Evolutionary conservation across 2,113 vertebrate genomes (phyloP).

Genomic region (Dendropsophus ebraccatus): DNA sequence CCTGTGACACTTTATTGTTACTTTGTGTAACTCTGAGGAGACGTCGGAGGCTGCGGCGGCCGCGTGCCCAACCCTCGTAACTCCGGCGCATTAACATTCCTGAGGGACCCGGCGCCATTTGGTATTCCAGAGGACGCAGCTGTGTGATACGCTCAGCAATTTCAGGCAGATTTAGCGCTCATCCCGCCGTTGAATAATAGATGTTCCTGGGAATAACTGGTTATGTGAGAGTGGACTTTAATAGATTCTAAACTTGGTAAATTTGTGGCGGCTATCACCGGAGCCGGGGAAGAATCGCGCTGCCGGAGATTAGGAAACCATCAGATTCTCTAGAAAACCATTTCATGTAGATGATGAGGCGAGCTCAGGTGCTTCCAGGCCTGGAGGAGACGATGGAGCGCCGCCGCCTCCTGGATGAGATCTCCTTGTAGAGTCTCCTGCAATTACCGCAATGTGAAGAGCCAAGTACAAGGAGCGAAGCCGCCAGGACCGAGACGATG

Average conservation of each 20-base stretch:
- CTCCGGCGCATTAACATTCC: conserved; percentile 19
- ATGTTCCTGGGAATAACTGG: conserved; percentile 39
- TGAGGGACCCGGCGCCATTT: neutral
- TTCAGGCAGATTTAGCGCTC: conserved; percentile 50
- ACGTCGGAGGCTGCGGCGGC: neutral
- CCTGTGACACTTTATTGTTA: neutral
- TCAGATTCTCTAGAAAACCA: conserved; percentile 30
- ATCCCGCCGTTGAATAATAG: conserved; percentile 47
- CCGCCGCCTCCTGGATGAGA: neutral
- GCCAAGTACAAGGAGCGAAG: neutral
- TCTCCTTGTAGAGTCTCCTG: neutral
- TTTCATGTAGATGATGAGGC: conserved; percentile 29
- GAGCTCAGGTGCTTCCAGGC: conserved; percentile 31
- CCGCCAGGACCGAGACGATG: neutral
- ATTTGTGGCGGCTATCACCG: conserved; percentile 40
- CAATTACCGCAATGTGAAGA: conserved; percentile 26
- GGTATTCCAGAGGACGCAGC: conserved; percentile 42
- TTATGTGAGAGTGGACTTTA: conserved; percentile 42
- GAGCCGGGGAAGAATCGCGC: conserved; percentile 1
- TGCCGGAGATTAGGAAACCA: conserved; percentile 36
- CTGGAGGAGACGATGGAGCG: neutral
- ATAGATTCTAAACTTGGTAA: conserved; percentile 54
- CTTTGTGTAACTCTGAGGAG: conserved; percentile 13
- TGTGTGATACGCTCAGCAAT: conserved; percentile 48
- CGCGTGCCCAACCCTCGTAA: neutral